Evolutionary conservation across 2,797 vertebrate species (phyloP).

Genomic region (Enteromius paludinosus): DNA sequence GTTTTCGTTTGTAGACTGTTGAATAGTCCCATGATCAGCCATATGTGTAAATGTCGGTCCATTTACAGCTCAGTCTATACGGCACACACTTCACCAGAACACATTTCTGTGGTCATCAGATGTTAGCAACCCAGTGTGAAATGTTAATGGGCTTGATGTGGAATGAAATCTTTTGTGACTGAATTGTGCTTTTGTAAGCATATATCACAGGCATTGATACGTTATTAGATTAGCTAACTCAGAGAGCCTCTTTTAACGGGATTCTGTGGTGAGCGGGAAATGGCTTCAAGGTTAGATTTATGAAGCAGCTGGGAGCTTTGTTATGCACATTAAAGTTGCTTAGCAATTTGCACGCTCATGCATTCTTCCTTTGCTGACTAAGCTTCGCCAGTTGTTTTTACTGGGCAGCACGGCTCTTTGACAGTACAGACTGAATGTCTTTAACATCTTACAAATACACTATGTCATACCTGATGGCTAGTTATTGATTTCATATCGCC

Average conservation of each 20-base stretch:
- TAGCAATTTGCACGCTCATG: constrained; percentile 62
- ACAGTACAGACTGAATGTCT: background rate
- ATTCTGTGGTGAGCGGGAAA: constrained; percentile 74
- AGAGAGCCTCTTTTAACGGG: constrained; percentile 70
- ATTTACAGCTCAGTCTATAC: constrained; percentile 25
- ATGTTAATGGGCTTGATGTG: constrained; percentile 63
- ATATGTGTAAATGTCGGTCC: background rate
- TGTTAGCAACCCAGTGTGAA: constrained; percentile 31
- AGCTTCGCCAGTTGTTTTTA: constrained; percentile 73
- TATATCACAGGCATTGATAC: constrained; percentile 66
- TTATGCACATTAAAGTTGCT: constrained; percentile 69
- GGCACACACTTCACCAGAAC: background rate
- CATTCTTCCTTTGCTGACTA: constrained; percentile 69
- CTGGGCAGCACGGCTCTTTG: constrained; percentile 59
- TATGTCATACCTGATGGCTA: background rate
- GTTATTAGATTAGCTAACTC: constrained; percentile 65
- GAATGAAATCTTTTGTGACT: constrained; percentile 72
- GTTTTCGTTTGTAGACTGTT: background rate
- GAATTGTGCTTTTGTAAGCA: constrained; percentile 71
- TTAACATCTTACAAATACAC: background rate
- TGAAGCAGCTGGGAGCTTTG: constrained; percentile 71
- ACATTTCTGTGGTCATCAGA: constrained; percentile 25
- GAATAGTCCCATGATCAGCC: constrained; percentile 4
- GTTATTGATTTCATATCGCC: background rate
- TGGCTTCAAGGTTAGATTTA: constrained; percentile 67